Evolutionary conservation across 2,113 vertebrate species (phyloP).

Genomic region (Dermatemys mawii): DNA sequence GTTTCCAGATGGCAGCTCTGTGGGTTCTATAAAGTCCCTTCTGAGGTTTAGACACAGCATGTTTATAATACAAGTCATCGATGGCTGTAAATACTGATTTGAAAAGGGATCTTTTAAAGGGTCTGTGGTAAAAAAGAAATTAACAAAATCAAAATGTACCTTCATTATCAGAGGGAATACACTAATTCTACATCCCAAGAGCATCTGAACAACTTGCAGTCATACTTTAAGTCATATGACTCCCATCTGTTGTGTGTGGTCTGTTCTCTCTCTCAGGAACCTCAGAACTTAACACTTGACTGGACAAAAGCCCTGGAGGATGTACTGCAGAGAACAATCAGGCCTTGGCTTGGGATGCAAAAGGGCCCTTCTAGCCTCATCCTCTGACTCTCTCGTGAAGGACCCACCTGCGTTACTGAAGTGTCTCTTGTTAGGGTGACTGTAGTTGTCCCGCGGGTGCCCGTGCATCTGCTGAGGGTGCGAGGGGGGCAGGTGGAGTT

Average conservation of each 20-base stretch:
- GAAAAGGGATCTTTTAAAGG: not conserved
- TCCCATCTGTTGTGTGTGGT: too few species aligned
- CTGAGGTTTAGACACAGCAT: not conserved
- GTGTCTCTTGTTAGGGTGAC: slow-evolving; percentile 87
- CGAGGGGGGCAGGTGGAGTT: slow-evolving; percentile 79
- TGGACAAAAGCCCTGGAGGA: not conserved
- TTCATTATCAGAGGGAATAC: not conserved
- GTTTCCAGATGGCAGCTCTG: not conserved
- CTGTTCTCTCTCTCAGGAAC: too few species aligned
- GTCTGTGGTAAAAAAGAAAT: not conserved
- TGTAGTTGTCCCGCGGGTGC: slow-evolving; percentile 91
- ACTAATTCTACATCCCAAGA: not conserved
- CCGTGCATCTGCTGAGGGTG: slow-evolving; percentile 85
- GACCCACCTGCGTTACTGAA: slow-evolving; percentile 88
- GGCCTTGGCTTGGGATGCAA: not conserved
- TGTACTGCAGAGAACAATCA: not conserved
- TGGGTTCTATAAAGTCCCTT: not conserved
- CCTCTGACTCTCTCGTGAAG: accelerated
- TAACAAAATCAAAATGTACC: not conserved
- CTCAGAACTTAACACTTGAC: not conserved
- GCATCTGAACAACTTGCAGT: not conserved
- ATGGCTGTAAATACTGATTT: not conserved
- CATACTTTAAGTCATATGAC: not conserved
- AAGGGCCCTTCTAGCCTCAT: not conserved
- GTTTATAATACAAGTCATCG: not conserved